Base-by-base conservation (phyloP, 2,113 vertebrate genomes). In the Limanda limanda region DNA sequence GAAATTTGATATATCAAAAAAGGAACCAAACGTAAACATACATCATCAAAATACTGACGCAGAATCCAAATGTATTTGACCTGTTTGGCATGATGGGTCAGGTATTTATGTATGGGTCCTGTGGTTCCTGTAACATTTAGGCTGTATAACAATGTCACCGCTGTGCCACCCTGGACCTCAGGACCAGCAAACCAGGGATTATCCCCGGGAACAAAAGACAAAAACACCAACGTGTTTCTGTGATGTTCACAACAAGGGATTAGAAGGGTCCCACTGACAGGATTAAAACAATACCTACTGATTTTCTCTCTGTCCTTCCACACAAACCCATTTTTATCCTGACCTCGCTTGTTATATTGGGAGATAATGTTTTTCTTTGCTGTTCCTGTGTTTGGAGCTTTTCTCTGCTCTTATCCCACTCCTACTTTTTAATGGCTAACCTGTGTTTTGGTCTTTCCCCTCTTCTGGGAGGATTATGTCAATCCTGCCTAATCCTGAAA, bases 251-350 rank as follows among this genome's bases (percentile, higher is more conserved):
- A 89, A 90, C 90, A 88, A 77, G 76, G 85, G 92, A 91, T 93
- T 91, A 89, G 66, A 90, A 71, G 76, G 85, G 79, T 94, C 74
- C 88, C 70, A 80, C 75, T 89, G 90, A 89, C 87, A 83, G 85
- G 91, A 92, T 92, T 92, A 92, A 92, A 91, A 89, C 84, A 90
- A 90, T 91, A 87, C 87, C 86, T 80, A 82, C 69, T 79, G 82
- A 42, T 84, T 86, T 77, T 31, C 82, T 66, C 57, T 67, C 68
- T 74, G 52, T 86, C 77, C 69, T 82, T 84, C 70, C 54, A 72
- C 78, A 72, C 73, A 58, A 86, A 78, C 71, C 77, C 40, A 20
- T 59, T 81, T 88, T 71, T 65, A 78, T 86, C 83, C 81, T 20
- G 71, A 71, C 75, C 72, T 64, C 56, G 35, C 74, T 76, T 80